Conservation (phyloP, 2,797 vertebrate genomes). For the Chromobotia macracanthus region DNA sequence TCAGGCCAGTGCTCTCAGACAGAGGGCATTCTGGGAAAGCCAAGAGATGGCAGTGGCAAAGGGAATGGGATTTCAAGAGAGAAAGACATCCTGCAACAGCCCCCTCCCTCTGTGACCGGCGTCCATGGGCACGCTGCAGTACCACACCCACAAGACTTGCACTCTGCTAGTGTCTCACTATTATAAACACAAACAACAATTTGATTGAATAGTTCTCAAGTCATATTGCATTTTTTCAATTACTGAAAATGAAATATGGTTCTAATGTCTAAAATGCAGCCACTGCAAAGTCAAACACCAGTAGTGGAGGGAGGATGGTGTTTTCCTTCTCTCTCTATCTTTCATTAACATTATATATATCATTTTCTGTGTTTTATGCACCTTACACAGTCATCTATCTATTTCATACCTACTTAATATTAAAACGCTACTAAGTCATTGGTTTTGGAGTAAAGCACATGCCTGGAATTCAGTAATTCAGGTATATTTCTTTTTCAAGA, state of each 20-base stretch:
- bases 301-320: not conserved
- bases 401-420: not conserved
- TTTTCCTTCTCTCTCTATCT: not conserved
- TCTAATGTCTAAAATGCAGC: not conserved
- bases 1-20: constrained; percentile 78
- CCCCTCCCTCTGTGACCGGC: constrained; percentile 42
- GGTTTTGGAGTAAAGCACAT: constrained; percentile 7
- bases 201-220: not conserved
- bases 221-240: not conserved
- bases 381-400: not conserved
- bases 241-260: not conserved
- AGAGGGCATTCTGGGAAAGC: constrained; percentile 73
- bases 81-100: constrained; percentile 57
- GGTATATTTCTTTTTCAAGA: constrained; percentile 61
- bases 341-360: not conserved
- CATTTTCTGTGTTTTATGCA: too few species aligned
- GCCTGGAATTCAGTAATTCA: constrained; percentile 26
- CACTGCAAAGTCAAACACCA: not conserved
- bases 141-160: constrained; percentile 58
- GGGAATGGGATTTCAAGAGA: constrained; percentile 62
- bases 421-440: constrained; percentile 19
- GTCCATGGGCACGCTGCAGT: constrained; percentile 65
- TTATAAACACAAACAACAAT: constrained; percentile 11
- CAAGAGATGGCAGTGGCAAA: constrained; percentile 66
- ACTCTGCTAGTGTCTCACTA: constrained; percentile 6